phyloP scores from a whole-genome alignment of 2,888 invertebrate species.

The Lasioglossum oenotherae region DNA sequence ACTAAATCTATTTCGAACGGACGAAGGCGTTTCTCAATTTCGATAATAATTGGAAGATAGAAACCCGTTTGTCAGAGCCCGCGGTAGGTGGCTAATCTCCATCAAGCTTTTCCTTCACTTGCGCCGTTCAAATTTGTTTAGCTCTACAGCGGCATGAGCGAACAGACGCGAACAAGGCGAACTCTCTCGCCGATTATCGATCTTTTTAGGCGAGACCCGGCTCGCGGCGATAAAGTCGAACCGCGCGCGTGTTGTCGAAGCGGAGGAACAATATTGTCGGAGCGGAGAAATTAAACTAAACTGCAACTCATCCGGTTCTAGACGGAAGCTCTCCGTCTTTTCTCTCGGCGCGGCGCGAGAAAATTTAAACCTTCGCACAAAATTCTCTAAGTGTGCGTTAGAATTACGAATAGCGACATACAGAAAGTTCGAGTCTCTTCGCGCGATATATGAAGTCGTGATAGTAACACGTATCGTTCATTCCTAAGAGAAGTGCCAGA shows the following conservation, averaged over 20 bases:
- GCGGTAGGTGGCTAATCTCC: background rate
- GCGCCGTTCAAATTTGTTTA: conserved; percentile 20
- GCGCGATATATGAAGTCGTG: too few species aligned
- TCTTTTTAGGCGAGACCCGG: background rate
- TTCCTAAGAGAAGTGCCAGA: too few species aligned
- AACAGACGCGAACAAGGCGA: background rate
- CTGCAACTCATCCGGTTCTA: background rate
- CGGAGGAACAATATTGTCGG: background rate
- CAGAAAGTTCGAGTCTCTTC: too few species aligned
- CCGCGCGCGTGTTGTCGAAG: background rate
- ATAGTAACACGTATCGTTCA: too few species aligned
- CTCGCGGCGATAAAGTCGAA: background rate
- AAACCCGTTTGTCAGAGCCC: background rate
- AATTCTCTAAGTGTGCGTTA: background rate
- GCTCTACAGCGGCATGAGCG: background rate
- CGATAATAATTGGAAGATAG: background rate
- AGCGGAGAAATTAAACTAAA: background rate
- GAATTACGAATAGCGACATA: too few species aligned
- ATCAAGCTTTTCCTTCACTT: conserved; percentile 11
- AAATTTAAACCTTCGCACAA: background rate
- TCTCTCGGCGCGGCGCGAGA: background rate
- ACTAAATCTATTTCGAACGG: background rate
- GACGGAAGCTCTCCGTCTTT: background rate
- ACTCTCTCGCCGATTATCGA: background rate
- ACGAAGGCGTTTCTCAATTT: background rate